These are phyloP conservation scores for Spodoptera picta DNA, from an alignment of 2,888 invertebrate genomes.

Conservation along the genomic window DNA sequence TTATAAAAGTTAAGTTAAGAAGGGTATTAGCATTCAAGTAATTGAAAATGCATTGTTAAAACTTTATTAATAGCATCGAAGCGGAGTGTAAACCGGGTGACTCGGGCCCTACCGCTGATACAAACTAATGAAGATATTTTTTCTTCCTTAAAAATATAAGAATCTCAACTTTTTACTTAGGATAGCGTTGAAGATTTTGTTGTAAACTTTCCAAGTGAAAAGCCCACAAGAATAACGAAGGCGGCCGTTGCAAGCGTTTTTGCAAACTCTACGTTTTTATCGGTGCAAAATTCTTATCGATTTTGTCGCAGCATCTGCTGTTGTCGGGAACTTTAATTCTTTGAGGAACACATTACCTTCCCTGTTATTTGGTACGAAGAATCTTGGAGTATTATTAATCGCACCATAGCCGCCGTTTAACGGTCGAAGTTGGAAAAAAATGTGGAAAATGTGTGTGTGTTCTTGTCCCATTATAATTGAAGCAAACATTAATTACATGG, in stretches of 20 bases:
- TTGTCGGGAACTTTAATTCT: conserved; percentile 40
- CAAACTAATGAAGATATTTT: conserved; percentile 53
- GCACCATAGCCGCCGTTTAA: conserved; percentile 57
- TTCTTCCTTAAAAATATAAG: conserved; percentile 51
- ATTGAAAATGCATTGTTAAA: conserved; percentile 73
- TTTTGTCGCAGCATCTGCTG: conserved; percentile 57
- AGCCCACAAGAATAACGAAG: conserved; percentile 74
- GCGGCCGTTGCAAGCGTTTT: conserved; percentile 64
- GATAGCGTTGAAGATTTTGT: conserved; percentile 69
- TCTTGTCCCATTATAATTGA: conserved; percentile 71
- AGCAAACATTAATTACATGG: conserved; percentile 77
- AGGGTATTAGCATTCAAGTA: conserved; percentile 58
- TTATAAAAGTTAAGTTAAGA: conserved; percentile 42
- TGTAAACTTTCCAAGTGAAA: conserved; percentile 72
- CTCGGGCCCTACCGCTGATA: conserved; percentile 50
- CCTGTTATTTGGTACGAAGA: conserved; percentile 42
- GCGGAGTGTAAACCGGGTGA: conserved; percentile 56
- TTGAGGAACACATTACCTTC: conserved; percentile 45
- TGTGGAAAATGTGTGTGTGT: conserved; percentile 61
- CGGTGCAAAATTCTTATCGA: conserved; percentile 57
- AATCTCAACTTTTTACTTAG: conserved; percentile 69
- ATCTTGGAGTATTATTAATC: conserved; percentile 48
- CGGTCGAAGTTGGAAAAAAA: conserved; percentile 61
- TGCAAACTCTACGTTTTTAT: conserved; percentile 56
- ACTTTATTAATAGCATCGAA: conserved; percentile 59